phyloP scores from a whole-genome alignment of 2,113 vertebrate species.

The Lagenorhynchus albirostris region DNA sequence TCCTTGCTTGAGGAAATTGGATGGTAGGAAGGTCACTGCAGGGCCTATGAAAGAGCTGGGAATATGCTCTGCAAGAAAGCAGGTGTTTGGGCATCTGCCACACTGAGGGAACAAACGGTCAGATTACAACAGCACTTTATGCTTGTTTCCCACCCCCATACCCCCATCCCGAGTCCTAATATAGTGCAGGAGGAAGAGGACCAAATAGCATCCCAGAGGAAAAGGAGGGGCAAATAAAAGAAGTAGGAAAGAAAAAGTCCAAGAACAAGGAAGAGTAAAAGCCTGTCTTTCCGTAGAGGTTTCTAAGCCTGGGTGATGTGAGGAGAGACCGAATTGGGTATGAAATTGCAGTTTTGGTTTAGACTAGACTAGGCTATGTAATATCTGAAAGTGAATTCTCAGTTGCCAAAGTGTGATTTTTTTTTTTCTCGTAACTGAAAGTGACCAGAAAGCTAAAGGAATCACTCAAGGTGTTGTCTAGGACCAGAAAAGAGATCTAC shows the following conservation, averaged over 20 bases:
- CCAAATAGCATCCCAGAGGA: background rate
- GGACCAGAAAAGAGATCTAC: background rate
- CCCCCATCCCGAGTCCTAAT: background rate
- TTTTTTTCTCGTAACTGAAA: background rate
- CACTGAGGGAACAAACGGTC: background rate
- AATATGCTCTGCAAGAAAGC: background rate
- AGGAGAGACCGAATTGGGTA: background rate
- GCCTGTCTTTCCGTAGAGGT: background rate
- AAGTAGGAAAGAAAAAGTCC: background rate
- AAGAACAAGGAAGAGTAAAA: background rate
- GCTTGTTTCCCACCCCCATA: background rate
- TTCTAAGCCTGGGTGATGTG: background rate
- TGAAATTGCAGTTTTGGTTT: background rate
- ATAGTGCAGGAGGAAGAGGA: background rate
- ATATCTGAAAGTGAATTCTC: background rate
- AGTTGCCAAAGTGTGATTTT: background rate
- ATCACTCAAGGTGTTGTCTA: background rate
- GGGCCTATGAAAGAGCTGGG: background rate
- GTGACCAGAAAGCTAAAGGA: background rate
- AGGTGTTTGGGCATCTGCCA: background rate
- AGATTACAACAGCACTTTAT: background rate
- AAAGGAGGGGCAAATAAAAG: background rate
- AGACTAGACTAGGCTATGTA: background rate
- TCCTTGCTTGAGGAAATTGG: background rate
- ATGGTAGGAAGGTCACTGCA: background rate